Evolutionary conservation across 2,113 vertebrate genomes (phyloP), one percentile per base, ranked within the genome.

Genomic region (Scortum barcoo): DNA sequence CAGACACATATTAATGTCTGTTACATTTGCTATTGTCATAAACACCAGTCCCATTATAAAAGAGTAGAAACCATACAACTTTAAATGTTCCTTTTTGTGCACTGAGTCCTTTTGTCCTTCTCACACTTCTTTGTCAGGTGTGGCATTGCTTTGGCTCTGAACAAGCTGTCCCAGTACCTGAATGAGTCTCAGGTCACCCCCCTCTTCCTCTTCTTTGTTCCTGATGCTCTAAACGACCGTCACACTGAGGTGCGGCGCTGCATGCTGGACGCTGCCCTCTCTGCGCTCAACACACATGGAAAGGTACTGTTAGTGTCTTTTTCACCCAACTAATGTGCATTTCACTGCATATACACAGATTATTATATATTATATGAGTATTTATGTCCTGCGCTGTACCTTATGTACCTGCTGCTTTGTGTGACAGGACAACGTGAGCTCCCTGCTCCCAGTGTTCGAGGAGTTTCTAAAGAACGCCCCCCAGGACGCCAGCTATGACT

Each of bases 191-290:
- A 99, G 95, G 97, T 99, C 91, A 98, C 97, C 40, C 98, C 97
- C 0, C 97, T 99, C 71, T 99, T 99, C 73, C 96, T 97, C 82
- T 99, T 99, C 93, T 99, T 99, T 58, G 98, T 99, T 24, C 98
- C 98, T 0, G 98, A 99, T 36, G 98, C 98, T n/a, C 97, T 99
- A 85, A 99, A 99, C 0, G 98, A 99, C 91, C 96, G 98, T 9
- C 96, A 96, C 77, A 61, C 96, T 0, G 98, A 99, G 26, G 98
- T 99, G 85, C 97, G 97, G 5, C 98, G 97, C 84, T 97, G 97
- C 88, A 99, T 99, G 98, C 92, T 99, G 81, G 98, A 99, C 19
- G 98, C 97, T 5, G 98, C 98, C 1, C 96, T 99, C 9, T 96
- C 97, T 0, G 97, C 96, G 0, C 98, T 99, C 71, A 99, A 99